These are phyloP conservation scores for Carposina sasakii DNA, from an alignment of 1,140 invertebrate species.

Conservation along the genomic window DNA sequence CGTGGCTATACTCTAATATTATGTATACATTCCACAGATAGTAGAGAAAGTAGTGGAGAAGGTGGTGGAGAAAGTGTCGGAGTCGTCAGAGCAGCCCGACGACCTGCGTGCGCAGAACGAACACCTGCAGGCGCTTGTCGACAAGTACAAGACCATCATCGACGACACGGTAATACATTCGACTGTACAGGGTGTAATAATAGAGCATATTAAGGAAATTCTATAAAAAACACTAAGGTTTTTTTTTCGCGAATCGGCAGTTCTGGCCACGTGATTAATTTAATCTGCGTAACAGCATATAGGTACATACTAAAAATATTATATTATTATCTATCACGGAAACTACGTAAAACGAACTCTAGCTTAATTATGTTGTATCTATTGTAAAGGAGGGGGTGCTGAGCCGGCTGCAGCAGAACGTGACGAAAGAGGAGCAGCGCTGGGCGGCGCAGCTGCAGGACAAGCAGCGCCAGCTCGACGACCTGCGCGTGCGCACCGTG, in stretches of 20 bases:
- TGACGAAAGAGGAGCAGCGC: conserved; percentile 79
- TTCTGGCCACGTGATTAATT: too few species aligned
- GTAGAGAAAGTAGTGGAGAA: background rate
- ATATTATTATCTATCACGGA: too few species aligned
- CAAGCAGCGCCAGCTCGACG: conserved; percentile 76
- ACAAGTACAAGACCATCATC: conserved; percentile 83
- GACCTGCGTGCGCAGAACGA: conserved; percentile 73
- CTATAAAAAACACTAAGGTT: too few species aligned
- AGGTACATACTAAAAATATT: conserved; percentile 5
- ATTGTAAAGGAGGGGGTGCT: conserved; percentile 77
- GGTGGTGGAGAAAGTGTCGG: conserved; percentile 9
- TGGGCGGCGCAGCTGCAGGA: conserved; percentile 78
- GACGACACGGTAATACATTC: conserved; percentile 84
- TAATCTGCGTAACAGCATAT: background rate
- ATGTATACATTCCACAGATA: too few species aligned
- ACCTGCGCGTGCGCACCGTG: conserved; percentile 63
- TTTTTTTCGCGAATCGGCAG: too few species aligned
- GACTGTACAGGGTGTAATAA: too few species aligned
- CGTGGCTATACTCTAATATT: too few species aligned
- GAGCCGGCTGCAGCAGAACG: conserved; percentile 79
- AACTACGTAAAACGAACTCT: too few species aligned
- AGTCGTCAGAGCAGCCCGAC: conserved; percentile 34
- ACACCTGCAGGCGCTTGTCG: conserved; percentile 77
- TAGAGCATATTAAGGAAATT: too few species aligned
- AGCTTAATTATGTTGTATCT: conserved; percentile 5